Evolutionary conservation across 1,140 invertebrate genomes (phyloP).

Genomic region (Nasonia longicornis): DNA sequence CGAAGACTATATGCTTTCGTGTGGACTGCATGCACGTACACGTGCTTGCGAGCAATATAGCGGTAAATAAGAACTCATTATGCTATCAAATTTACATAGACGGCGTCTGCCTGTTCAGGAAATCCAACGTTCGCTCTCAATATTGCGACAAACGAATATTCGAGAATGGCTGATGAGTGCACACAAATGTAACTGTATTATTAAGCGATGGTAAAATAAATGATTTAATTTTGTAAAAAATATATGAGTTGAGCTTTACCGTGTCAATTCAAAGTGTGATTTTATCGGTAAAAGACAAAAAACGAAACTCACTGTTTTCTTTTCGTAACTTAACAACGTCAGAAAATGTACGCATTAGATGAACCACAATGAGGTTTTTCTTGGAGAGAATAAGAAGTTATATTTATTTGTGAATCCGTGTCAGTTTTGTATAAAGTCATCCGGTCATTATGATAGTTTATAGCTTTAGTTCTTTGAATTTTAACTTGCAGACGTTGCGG

Average conservation of each 20-base stretch:
- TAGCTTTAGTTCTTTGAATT: slow-evolving; percentile 18
- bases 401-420: not conserved
- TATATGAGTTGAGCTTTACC: too few species aligned
- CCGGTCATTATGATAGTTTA: slow-evolving; percentile 14
- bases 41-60: not conserved
- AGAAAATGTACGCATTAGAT: too few species aligned
- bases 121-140: too few species aligned
- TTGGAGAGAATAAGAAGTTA: not conserved
- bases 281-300: too few species aligned
- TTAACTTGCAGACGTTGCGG: not conserved
- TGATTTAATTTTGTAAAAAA: too few species aligned
- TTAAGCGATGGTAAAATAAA: too few species aligned
- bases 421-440: slow-evolving; percentile 4
- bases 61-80: not conserved
- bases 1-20: not conserved
- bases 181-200: too few species aligned
- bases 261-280: too few species aligned
- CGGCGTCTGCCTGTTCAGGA: too few species aligned
- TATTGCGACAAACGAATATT: too few species aligned
- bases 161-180: too few species aligned
- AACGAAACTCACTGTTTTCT: too few species aligned
- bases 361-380: not conserved
- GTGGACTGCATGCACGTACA: not conserved
- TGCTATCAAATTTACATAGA: not conserved
- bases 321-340: not conserved